A percentile compares a stretch with the other conserved stretches of the same genome.
These are phyloP conservation scores for Ctenicera cuprea DNA, from an alignment of 2,888 invertebrate species.

Conservation along the genomic window DNA sequence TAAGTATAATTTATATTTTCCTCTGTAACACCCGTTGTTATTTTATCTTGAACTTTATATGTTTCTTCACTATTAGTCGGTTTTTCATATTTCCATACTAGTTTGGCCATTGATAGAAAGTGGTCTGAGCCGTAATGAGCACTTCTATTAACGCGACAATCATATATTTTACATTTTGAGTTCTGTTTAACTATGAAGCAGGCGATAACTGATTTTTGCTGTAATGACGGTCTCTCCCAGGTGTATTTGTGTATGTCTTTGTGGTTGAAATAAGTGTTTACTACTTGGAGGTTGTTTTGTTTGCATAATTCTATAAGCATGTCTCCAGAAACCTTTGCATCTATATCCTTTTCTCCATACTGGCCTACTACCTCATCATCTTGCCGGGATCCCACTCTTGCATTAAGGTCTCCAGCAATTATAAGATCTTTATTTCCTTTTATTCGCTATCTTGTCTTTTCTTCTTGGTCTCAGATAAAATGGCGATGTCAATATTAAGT, in stretches of 20 bases:
- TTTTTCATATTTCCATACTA: slow-evolving; percentile 22
- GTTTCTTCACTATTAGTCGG: background rate
- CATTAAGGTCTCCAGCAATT: slow-evolving; percentile 18
- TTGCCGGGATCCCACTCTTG: slow-evolving; percentile 4
- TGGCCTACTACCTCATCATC: slow-evolving; percentile 21
- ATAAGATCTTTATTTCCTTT: slow-evolving; percentile 8
- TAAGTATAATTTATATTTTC: background rate
- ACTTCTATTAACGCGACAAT: slow-evolving; percentile 9
- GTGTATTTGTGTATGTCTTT: slow-evolving; percentile 1
- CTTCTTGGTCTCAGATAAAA: too few species aligned
- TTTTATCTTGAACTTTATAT: background rate
- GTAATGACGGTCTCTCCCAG: background rate
- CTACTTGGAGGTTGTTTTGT: slow-evolving; percentile 1
- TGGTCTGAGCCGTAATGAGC: slow-evolving; percentile 1
- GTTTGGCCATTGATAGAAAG: slow-evolving; percentile 3
- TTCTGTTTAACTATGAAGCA: slow-evolving; percentile 1
- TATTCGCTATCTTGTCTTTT: background rate
- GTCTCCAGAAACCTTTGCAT: background rate
- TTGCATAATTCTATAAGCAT: slow-evolving; percentile 11
- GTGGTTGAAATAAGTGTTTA: too few species aligned
- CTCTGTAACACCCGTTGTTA: background rate
- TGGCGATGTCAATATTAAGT: too few species aligned
- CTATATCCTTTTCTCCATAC: background rate
- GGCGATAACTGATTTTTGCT: slow-evolving; percentile 7
- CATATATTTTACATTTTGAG: background rate